Percentiles rank a stretch among this genome's conserved stretches.
Evolutionary conservation across 2,888 invertebrate genomes (phyloP).

Genomic region (Mythimna impura): DNA sequence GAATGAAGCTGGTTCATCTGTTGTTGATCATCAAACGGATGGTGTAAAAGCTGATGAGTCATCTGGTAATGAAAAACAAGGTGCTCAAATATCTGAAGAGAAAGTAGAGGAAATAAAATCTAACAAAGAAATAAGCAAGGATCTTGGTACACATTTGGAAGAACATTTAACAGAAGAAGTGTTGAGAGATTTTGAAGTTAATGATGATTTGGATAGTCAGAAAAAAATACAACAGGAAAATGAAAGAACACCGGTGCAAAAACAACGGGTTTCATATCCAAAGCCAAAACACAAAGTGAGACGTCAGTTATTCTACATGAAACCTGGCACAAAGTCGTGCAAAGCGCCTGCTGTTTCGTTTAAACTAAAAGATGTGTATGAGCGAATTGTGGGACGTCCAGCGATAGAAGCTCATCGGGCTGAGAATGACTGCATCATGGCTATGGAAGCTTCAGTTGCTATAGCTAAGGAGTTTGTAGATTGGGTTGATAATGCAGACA

Average conservation of each 20-base stretch:
- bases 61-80: background rate
- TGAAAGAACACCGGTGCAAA: slow-evolving; percentile 74
- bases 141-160: background rate
- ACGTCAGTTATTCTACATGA: slow-evolving; percentile 72
- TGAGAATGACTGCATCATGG: slow-evolving; percentile 92
- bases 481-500: slow-evolving; percentile 82
- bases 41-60: background rate
- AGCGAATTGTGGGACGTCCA: slow-evolving; percentile 85
- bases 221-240: slow-evolving; percentile 70
- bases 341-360: slow-evolving; percentile 74
- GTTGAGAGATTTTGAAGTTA: slow-evolving; percentile 42
- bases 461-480: slow-evolving; percentile 90
- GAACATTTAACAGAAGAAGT: slow-evolving; percentile 24
- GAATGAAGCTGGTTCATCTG: background rate
- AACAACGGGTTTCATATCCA: slow-evolving; percentile 37
- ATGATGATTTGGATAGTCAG: slow-evolving; percentile 48
- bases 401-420: slow-evolving; percentile 91
- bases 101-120: background rate
- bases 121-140: background rate
- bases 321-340: slow-evolving; percentile 58
- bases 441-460: slow-evolving; percentile 90
- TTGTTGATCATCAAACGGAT: slow-evolving; percentile 13
- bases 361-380: slow-evolving; percentile 90
- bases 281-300: slow-evolving; percentile 57
- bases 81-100: background rate